These are phyloP conservation scores for Bombus haemorrhoidalis DNA, from an alignment of 1,140 invertebrate species.

Conservation along the genomic window DNA sequence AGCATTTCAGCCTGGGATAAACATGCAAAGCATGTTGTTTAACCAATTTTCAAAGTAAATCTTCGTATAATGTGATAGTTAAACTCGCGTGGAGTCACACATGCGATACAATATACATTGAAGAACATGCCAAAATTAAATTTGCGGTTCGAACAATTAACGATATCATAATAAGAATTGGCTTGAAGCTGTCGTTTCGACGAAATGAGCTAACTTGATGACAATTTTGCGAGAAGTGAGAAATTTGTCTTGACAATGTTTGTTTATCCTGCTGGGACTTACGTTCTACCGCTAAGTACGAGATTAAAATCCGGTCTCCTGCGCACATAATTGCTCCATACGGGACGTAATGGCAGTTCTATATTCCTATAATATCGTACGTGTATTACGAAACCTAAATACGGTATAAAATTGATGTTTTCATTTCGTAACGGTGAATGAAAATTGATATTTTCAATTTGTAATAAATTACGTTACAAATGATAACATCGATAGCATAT, in stretches of 20 bases:
- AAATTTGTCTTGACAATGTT: constrained; percentile 30
- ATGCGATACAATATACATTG: not conserved
- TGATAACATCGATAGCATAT: not conserved
- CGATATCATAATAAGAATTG: not conserved
- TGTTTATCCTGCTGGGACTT: constrained; percentile 67
- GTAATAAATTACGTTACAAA: not conserved
- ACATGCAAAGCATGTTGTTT: constrained; percentile 36
- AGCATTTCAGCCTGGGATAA: constrained; percentile 4
- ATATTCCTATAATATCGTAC: constrained; percentile 70
- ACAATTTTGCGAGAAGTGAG: not conserved
- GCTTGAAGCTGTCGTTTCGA: too few relatives aligned
- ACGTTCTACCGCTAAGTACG: constrained; percentile 79
- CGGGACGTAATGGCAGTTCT: constrained; percentile 67
- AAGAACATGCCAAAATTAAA: constrained; percentile 32
- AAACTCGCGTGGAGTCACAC: constrained; percentile 9
- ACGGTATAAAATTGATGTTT: not conserved
- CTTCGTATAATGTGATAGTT: not conserved
- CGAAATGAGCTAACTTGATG: not conserved
- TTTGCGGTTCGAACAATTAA: not conserved
- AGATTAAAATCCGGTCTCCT: constrained; percentile 79
- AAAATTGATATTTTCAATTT: not conserved
- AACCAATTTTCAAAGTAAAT: constrained; percentile 20
- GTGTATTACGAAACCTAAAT: not conserved
- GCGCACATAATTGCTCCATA: constrained; percentile 77
- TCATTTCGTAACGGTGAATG: not conserved